Base-by-base conservation (phyloP, 2,888 invertebrate genomes). In the Polymixis lichenea region DNA sequence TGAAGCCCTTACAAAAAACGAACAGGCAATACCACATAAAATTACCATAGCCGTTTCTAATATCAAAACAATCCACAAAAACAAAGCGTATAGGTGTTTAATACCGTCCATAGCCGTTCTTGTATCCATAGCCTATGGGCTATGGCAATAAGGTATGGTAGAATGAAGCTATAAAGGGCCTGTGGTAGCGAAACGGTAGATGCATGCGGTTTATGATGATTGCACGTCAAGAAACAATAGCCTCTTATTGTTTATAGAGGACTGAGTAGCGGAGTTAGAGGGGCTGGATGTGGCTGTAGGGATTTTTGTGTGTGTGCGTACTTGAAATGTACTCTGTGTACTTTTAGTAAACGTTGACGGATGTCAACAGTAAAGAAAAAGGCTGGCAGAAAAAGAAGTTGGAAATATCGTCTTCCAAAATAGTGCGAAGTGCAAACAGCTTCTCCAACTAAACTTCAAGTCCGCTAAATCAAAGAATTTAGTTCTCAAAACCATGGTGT, bases 201-300 rank as follows among this genome's bases (percentile, higher is more conserved):
- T 93, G 92, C 91, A 92, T 87, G 87, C 89, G 86, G 87, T 93
- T 94, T 93, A 94, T 91, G 93, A 92, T 94, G 93, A 95, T 95
- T 94, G 90, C 92, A 88, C 89, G 89, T 90, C 90, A 91, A 89
- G 89, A 91, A 92, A 95, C 94, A 95, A 94, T 93, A 83, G 92
- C 86, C 89, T 90, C 91, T 94, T 94, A 93, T 91, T 92, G 90
- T 91, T 92, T 92, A 91, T 91, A 86, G 88, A 88, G 72, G 85
- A 76, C 60, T 55, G 5, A 51, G 67, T n/a, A 4, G n/a, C 9
- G 11, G 68, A 69, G 61, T 25, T 69, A 74, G 46, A 43, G 49
- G 11, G 19, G 8, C 84, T 83, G 77, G 81, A 83, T 69, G n/a
- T n/a, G 84, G 61, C 68, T 71, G 11, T n/a, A 46, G 0, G n/a